Evolutionary conservation across 2,113 vertebrate genomes (phyloP), one percentile per base, ranked within the genome.

Genomic region (Lophochroa leadbeateri): DNA sequence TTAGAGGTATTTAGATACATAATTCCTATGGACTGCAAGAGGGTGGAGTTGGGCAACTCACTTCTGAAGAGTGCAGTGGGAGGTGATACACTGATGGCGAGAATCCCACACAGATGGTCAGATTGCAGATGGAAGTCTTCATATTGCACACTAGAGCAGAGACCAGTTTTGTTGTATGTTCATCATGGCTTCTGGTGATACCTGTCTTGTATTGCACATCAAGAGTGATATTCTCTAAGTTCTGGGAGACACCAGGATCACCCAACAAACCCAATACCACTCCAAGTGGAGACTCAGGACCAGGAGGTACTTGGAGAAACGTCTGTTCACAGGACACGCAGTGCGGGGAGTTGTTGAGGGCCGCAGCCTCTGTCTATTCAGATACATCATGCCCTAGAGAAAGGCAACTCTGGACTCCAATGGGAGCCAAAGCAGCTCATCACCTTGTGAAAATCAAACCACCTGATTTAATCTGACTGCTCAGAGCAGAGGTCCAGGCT

Each of bases 401-500:
- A 90, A 81, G 68, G 55, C 63, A 88, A 21, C 55, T 47, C 1
- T 2, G 69, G 39, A 67, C 64, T 90, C 37, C 72, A 67, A 12
- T 4, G 10, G 69, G 61, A 92, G 75, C 33, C 29, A 86, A 28
- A 85, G n/a, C 49, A 88, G 43, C 49, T 76, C 41, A 86, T 90
- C 85, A 84, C 67, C 78, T 88, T 82, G 72, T 69, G 82, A 90
- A 86, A 86, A 93, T 71, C 57, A 75, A 67, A 21, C 20, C 4
- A 1, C 35, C n/a, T 58, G 79, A 92, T 94, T 41, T 67, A 52
- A 69, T 82, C 70, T 83, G 94, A 92, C 90, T 84, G 72, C 67
- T 89, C 81, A 82, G 94, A 85, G 63, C 88, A 90, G 70, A 87
- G 93, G 91, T 90, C 74, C 9, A 3, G 13, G 35, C 58, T 69